Evolutionary conservation across 2,113 vertebrate genomes (phyloP).

Genomic region (Alexandromys fortis): DNA sequence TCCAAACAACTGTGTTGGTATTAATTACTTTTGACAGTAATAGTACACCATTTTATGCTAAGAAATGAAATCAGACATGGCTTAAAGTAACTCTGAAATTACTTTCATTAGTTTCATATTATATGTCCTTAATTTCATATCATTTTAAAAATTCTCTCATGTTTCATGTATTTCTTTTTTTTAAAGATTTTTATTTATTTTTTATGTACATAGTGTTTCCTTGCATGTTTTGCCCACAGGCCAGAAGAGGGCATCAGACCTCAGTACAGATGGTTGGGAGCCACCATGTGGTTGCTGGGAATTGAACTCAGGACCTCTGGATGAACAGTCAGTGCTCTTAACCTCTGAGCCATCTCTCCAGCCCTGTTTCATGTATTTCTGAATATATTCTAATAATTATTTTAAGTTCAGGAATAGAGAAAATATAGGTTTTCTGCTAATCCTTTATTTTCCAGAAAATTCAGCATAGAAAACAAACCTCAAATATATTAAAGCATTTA

Average conservation of each 20-base stretch:
- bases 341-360: too few relatives aligned
- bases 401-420: neutral
- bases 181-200: too few relatives aligned
- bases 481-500: neutral
- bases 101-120: slow-evolving; percentile 18
- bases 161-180: slow-evolving; percentile 12
- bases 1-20: neutral
- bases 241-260: too few relatives aligned
- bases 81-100: slow-evolving; percentile 6
- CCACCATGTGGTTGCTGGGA: too few relatives aligned
- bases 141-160: neutral
- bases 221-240: too few relatives aligned
- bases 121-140: neutral
- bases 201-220: too few relatives aligned
- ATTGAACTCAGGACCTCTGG: too few relatives aligned
- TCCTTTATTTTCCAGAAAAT: neutral
- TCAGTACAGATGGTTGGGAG: too few relatives aligned
- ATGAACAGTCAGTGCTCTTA: too few relatives aligned
- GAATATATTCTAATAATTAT: neutral
- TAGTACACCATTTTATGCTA: neutral
- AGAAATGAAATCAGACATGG: neutral
- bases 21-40: slow-evolving; percentile 27
- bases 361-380: slow-evolving; percentile 42
- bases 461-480: neutral
- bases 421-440: neutral